Base-by-base conservation (phyloP, 2,888 invertebrate genomes). In the Tenthredo notha region DNA sequence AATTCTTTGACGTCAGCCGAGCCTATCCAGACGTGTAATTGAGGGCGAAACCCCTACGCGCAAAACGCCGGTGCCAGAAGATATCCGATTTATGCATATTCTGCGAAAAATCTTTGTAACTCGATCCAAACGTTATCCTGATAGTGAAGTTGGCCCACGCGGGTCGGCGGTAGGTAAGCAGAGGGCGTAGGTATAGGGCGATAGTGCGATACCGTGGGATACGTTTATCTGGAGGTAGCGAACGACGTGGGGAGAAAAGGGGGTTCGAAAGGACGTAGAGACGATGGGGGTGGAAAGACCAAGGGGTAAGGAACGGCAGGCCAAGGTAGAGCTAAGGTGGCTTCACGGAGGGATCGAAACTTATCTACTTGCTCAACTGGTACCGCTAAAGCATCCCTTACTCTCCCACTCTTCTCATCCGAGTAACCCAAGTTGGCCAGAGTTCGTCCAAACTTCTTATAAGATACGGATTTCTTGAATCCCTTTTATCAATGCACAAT, bases 331-430 rank as follows among this genome's bases (percentile, higher is more conserved):
- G 65, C 77, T 25, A 80, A 80, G 83, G 83, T 83, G 80, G 80
- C 58, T 80, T 80, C 80, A 90, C 89, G 89, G 86, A 91, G 91
- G 92, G 92, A 92, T 92, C 92, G 92, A 92, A 93, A 93, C 92
- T 93, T 93, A 92, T 92, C 92, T 92, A 92, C 92, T 92, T 91
- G 91, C 90, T 90, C 91, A 92, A 92, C 92, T 88, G 89, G 90
- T 91, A 90, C 89, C 88, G 89, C 89, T 90, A 90, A 87, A 61
- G 61, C 58, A 43, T 80, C 50, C 29, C 90, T 89, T 89, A 89
- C 88, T 88, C 89, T 90, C 89, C 88, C 85, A n/a, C 47, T 77
- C 77, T 85, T 91, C 91, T 91, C 91, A 92, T 92, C 92, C 90
- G 90, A 89, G 90, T 89, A 89, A 89, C 89, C 89, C 88, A 91